phyloP scores from a whole-genome alignment of 2,888 invertebrate genomes.

The Crepidodera aurea region DNA sequence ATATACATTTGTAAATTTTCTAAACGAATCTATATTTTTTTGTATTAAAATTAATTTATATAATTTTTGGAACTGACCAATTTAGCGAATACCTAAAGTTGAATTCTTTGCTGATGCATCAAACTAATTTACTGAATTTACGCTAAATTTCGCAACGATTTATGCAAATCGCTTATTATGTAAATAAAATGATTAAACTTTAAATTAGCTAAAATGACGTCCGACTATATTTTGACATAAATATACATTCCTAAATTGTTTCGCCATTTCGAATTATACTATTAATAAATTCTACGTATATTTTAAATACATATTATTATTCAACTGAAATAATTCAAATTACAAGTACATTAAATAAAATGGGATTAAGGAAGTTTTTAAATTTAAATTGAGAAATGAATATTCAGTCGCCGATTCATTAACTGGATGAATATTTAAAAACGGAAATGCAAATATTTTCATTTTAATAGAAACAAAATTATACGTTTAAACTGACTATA shows the following conservation, averaged over 20 bases:
- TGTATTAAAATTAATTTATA: no score
- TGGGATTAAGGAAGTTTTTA: slow-evolving; percentile 15
- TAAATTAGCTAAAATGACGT: slow-evolving; percentile 24
- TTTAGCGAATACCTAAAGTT: no score
- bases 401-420: not conserved
- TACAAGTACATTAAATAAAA: slow-evolving; percentile 7
- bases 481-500: no score
- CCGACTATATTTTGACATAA: slow-evolving; percentile 22
- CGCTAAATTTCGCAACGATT: not conserved
- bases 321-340: slow-evolving; percentile 15
- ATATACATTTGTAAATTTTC: no score
- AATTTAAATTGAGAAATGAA: slow-evolving; percentile 7
- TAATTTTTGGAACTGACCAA: no score
- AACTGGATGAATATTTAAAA: not conserved
- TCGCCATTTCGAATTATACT: slow-evolving; percentile 27
- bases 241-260: slow-evolving; percentile 16
- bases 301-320: slow-evolving; percentile 11
- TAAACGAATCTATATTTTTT: no score
- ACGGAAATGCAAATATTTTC: no score
- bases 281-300: slow-evolving; percentile 27
- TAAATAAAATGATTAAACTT: slow-evolving; percentile 22
- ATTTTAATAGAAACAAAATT: no score
- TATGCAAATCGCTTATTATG: slow-evolving; percentile 25
- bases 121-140: no score
- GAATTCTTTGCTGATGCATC: no score